Conservation (phyloP, 2,797 vertebrate species). For the Accipiter badius region DNA sequence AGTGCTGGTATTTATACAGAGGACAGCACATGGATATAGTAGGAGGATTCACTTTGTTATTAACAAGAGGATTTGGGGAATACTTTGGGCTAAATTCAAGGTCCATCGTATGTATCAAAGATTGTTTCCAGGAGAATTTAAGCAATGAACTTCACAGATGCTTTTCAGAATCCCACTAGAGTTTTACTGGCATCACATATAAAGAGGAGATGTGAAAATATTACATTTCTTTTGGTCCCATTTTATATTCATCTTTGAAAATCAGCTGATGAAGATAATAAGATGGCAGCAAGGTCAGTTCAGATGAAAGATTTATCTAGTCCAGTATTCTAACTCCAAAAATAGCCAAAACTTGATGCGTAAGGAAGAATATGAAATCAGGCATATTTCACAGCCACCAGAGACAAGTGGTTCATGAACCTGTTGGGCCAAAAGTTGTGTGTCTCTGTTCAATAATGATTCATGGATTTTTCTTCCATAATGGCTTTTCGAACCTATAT, state of each 20-base stretch:
- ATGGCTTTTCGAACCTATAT: not conserved
- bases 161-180: not conserved
- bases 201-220: not conserved
- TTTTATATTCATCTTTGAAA: not conserved
- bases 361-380: not conserved
- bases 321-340: not conserved
- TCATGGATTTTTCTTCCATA: not conserved
- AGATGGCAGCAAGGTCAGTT: not conserved
- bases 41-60: not conserved
- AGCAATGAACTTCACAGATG: not conserved
- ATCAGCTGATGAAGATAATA: not conserved
- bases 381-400: not conserved
- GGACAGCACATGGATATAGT: not conserved
- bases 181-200: not conserved
- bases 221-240: not conserved
- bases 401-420: not conserved
- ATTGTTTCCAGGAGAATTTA: not conserved
- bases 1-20: not conserved
- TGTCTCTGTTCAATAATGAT: not conserved
- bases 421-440: not conserved
- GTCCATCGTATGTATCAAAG: not conserved
- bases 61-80: not conserved
- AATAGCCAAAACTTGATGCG: not conserved
- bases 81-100: not conserved
- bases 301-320: not conserved